phyloP scores from a whole-genome alignment of 1,140 invertebrate species.

The Drosophila mojavensis region DNA sequence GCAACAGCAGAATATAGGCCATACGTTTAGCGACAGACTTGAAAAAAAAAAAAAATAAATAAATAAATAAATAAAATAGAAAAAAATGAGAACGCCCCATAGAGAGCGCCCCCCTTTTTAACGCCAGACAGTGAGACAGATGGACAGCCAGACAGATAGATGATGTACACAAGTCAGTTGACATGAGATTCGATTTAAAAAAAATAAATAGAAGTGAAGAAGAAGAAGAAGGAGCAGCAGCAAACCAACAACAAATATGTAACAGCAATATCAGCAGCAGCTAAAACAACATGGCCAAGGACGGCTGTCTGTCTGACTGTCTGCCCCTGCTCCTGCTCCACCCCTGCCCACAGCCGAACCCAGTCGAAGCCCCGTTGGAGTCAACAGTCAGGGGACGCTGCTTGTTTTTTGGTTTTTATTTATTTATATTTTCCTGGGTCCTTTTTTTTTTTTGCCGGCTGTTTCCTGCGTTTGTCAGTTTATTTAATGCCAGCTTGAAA shows the following conservation, averaged over 20 bases:
- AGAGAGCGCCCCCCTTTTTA: not conserved
- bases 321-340: conserved; percentile 3
- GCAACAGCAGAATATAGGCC: conserved; percentile 73
- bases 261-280: conserved; percentile 54
- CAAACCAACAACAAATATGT: conserved; percentile 68
- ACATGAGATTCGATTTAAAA: conserved; percentile 81
- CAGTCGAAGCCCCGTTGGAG: not conserved
- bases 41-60: no score
- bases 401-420: conserved; percentile 20
- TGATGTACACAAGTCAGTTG: conserved; percentile 75
- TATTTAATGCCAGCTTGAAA: conserved; percentile 79
- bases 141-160: conserved; percentile 51
- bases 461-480: conserved; percentile 65
- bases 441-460: conserved; percentile 6
- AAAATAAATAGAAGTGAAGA: not conserved
- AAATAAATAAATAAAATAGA: no score
- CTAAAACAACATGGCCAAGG: conserved; percentile 45
- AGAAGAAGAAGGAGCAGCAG: not conserved
- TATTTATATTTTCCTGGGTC: not conserved
- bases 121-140: conserved; percentile 19
- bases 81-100: not conserved
- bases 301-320: conserved; percentile 55
- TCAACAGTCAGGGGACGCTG: conserved; percentile 22
- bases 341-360: not conserved
- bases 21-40: conserved; percentile 61